A percentile compares a stretch with the other conserved stretches of the same genome.
These are phyloP conservation scores for Hyperoplus lanceolatus DNA, from an alignment of 2,797 vertebrate genomes.

Conservation along the genomic window DNA sequence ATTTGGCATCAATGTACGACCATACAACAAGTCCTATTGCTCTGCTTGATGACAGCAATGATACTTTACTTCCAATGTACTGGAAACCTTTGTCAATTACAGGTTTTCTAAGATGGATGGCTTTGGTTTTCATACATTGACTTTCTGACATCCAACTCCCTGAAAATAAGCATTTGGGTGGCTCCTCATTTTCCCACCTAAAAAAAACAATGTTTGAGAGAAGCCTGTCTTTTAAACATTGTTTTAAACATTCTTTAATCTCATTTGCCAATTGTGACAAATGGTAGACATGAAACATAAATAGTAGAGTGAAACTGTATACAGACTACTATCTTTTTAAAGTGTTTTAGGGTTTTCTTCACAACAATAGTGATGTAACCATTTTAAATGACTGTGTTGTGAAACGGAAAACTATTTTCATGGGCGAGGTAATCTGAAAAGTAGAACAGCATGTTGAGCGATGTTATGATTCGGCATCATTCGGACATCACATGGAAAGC, in stretches of 20 bases:
- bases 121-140: neutral
- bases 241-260: neutral
- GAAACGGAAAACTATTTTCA: neutral
- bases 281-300: neutral
- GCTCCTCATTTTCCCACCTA: neutral
- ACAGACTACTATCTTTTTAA: neutral
- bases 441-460: neutral
- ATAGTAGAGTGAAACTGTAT: neutral
- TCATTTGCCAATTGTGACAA: neutral
- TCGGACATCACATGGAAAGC: slow-evolving; percentile 49
- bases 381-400: neutral
- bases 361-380: too few relatives aligned
- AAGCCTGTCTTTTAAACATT: neutral
- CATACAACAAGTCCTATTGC: neutral
- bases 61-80: neutral
- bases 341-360: neutral
- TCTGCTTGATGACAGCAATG: neutral
- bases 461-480: slow-evolving; percentile 20
- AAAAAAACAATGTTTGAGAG: too few relatives aligned
- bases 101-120: neutral
- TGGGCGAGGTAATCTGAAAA: neutral
- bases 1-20: neutral
- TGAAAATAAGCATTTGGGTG: neutral
- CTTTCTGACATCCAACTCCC: neutral
- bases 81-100: neutral